phyloP scores from a whole-genome alignment of 1,140 invertebrate genomes.

The Pogonognathellus flavescens region DNA sequence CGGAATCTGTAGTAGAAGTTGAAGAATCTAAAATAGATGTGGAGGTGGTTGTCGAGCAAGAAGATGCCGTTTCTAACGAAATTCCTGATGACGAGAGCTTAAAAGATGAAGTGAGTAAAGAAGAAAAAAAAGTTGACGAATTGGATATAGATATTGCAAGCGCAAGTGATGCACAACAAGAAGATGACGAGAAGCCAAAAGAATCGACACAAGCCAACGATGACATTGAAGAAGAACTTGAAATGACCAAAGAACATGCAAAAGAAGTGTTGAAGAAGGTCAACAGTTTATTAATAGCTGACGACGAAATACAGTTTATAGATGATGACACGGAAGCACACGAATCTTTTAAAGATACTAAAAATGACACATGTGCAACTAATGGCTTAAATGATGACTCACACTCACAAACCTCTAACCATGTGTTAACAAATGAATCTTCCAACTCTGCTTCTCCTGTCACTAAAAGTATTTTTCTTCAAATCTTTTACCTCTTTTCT shows the following conservation, averaged over 20 bases:
- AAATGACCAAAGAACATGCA: not conserved
- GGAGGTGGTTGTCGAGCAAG: too few species aligned
- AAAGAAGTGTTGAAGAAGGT: not conserved
- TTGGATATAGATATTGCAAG: not conserved
- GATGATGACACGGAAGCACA: not conserved
- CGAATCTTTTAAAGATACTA: not conserved
- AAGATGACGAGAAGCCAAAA: not conserved
- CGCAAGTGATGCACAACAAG: not conserved
- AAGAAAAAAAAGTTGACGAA: not conserved
- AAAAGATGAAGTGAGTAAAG: not conserved
- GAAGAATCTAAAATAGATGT: too few species aligned
- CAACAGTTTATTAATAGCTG: not conserved
- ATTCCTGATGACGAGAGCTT: too few species aligned
- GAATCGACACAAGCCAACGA: not conserved
- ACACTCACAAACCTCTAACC: conserved; percentile 16
- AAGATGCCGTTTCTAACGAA: too few species aligned
- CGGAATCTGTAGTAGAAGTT: too few species aligned
- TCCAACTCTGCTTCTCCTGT: conserved; percentile 9
- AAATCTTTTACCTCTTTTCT: not conserved
- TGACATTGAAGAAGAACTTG: not conserved
- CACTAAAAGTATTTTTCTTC: conserved; percentile 18
- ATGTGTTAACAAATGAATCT: not conserved
- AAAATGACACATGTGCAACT: not conserved
- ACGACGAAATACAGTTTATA: not conserved
- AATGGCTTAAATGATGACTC: not conserved